These are phyloP conservation scores for Torymus aiolomorphi DNA, from an alignment of 2,888 invertebrate species.

Conservation along the genomic window DNA sequence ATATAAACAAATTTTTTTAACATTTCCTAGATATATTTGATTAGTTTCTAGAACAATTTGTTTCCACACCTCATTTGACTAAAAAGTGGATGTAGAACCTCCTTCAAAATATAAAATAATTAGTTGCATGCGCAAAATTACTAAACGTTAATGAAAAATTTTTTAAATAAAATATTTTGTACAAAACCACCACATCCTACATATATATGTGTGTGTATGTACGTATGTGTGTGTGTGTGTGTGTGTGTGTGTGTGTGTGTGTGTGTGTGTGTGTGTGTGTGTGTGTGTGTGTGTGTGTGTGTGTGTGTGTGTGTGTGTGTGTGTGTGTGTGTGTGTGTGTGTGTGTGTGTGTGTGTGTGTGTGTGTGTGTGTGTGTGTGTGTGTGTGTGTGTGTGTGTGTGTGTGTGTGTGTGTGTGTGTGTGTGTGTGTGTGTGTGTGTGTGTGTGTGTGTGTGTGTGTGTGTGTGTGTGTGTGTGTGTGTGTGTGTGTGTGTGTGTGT, in stretches of 20 bases:
- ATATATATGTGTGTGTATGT: constrained; percentile 12
- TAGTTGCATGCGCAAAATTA: too few relatives aligned
- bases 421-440: not conserved
- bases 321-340: not conserved
- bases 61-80: too few relatives aligned
- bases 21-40: too few relatives aligned
- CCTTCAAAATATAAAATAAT: too few relatives aligned
- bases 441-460: constrained; percentile 5
- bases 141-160: constrained; percentile 15
- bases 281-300: not conserved
- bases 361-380: constrained; percentile 1
- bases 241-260: not conserved
- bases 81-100: too few relatives aligned
- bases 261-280: not conserved
- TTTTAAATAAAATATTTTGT: constrained; percentile 37
- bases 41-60: too few relatives aligned
- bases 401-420: constrained; percentile 5
- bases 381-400: not conserved
- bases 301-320: not conserved
- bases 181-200: constrained; percentile 10
- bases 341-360: not conserved
- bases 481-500: constrained; percentile 4
- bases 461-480: not conserved
- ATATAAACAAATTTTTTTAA: too few relatives aligned
- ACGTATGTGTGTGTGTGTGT: not conserved